Base-by-base conservation (phyloP, 1,140 invertebrate species). In the Battus philenor region DNA sequence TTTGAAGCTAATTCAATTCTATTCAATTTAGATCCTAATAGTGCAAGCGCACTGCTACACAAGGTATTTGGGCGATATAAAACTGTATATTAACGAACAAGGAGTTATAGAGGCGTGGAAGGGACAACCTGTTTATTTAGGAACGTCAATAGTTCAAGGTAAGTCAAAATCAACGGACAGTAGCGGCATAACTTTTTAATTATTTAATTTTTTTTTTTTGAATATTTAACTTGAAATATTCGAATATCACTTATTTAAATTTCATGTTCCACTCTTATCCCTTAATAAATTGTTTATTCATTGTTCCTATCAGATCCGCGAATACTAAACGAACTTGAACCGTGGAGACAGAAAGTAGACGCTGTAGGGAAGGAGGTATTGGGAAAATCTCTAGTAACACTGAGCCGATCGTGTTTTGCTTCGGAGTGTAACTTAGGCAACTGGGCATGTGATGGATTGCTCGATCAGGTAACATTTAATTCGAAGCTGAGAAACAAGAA, bases 351-450 rank as follows among this genome's bases (percentile, higher is more conserved):
- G 8, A 57, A 83, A 26, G 87, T 95, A 2, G 87, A 93, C 45
- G 75, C 61, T 0, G 52, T 86, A 0, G 90, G 90, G 1, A 85
- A 86, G 17, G 81, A 87, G 52, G 75, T 89, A 6, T 63, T 93
- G 6, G 92, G 90, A 0, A 46, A 45, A 2, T 87, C 88, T 0
- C 47, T 81, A 18, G 89, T 91, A 0, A 75, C 86, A 7, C 77
- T 93, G 1, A 85, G 86, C 11, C 87, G 89, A 3, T 67, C 79
- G 2, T 94, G 93, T 59, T 64, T 85, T 18, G 51, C 60, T 1
- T 65, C 68, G 0, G 93, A 95, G 74, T 95, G 93, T 59, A 94
- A 92, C 51, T 60, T 95, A 27, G 94, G 93, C 24, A 93, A 92
- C 73, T 89, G 93, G 51, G 87, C 93, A 13, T 89, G 91, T 3